Evolutionary conservation across 2,113 vertebrate genomes (phyloP), one percentile per base, ranked within the genome.

Genomic region (Lampris megalopsis): DNA sequence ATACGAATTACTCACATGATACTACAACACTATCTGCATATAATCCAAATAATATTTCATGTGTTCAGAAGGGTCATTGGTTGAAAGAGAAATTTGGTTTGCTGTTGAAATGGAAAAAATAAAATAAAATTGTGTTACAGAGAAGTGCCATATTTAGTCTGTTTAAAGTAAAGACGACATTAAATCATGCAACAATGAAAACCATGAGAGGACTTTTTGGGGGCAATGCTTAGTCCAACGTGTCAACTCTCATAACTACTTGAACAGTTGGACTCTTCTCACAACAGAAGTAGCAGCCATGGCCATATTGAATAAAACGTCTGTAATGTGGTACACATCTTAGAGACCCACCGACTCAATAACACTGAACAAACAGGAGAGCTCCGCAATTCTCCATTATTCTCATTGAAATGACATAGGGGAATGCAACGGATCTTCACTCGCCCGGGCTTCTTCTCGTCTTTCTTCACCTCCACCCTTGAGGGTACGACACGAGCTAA

Each of bases 361-460:
- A 9, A 11, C 40, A 71, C 48, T 78, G 54, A 73, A 61, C 1
- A 66, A 41, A 36, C 7, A 0, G 45, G n/a, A 13, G 54, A 65
- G 24, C 49, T 36, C 53, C 41, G 63, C 63, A 58, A 73, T 11
- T 66, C 48, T 68, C 5, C 43, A 45, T 45, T 13, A 9, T 52
- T 68, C 72, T 75, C 37, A 48, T 65, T 52, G 67, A 59, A 73
- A 56, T 42, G 24, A 63, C 57, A 24, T 24, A 63, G 59, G 8
- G 24, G 48, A 63, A 73, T 75, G 37, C 45, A 73, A 86, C 67
- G 61, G 73, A 70, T 68, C 60, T 75, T 77, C 76, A 57, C 56
- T 61, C 49, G 3, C 61, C 24, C 61, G 8, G 9, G 42, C 57
- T 9, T 72, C 67, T 61, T 6, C 41, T 37, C 45, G 71, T 71